Conservation (phyloP, 2,888 invertebrate genomes). For the Nomada ferruginata region DNA sequence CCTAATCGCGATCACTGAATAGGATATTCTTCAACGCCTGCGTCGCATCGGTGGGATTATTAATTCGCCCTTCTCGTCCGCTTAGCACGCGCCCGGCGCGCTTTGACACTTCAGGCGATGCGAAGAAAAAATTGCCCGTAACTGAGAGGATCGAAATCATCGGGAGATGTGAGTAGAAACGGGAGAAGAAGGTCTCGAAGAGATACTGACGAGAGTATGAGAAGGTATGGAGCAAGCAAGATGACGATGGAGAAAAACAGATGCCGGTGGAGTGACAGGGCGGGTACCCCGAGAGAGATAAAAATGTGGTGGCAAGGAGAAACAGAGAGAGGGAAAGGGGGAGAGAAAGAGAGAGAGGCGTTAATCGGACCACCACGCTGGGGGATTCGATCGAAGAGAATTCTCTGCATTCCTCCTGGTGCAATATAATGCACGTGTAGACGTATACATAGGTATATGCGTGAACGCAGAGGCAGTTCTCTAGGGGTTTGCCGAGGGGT, state of each 20-base stretch:
- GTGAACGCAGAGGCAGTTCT: conserved; percentile 63
- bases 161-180: not conserved
- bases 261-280: not conserved
- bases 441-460: conserved; percentile 21
- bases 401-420: conserved; percentile 40
- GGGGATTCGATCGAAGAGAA: conserved; percentile 46
- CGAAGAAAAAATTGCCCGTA: conserved; percentile 42
- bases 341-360: conserved; percentile 6
- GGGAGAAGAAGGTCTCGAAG: not conserved
- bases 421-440: conserved; percentile 54
- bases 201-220: not conserved
- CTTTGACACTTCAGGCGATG: conserved; percentile 49
- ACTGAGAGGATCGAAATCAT: conserved; percentile 43
- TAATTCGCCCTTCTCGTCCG: conserved; percentile 46
- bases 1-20: conserved; percentile 52
- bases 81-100: conserved; percentile 44
- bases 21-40: conserved; percentile 44
- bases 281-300: not conserved
- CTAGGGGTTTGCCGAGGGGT: conserved; percentile 78
- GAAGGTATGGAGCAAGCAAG: not conserved
- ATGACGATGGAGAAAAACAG: conserved; percentile 6
- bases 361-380: conserved; percentile 52
- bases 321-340: not conserved
- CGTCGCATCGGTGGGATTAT: conserved; percentile 32
- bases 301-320: not conserved